A percentile compares a stretch with the other conserved stretches of the same genome.
Evolutionary conservation across 2,888 invertebrate genomes (phyloP).

Genomic region (Thysanoteuthis rhombus): DNA sequence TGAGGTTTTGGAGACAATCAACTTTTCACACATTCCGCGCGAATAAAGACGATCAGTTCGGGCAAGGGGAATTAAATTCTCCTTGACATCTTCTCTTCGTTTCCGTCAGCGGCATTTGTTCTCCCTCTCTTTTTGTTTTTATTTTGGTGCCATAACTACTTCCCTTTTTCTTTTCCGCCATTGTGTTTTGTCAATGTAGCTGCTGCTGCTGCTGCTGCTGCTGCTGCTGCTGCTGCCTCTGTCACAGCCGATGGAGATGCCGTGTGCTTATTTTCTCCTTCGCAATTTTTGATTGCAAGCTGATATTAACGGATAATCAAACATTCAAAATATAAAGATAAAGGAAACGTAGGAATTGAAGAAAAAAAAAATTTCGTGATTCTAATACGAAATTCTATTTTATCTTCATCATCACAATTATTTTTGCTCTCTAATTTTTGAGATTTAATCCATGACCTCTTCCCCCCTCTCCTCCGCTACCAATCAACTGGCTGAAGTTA

Average conservation of each 20-base stretch:
- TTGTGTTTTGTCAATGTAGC: too few species aligned
- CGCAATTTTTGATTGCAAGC: neutral
- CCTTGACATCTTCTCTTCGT: neutral
- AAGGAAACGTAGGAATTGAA: neutral
- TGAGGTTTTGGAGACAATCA: neutral
- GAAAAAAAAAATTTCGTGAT: neutral
- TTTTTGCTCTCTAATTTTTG: neutral
- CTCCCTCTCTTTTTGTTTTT: neutral
- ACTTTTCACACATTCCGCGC: neutral
- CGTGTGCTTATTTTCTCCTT: neutral
- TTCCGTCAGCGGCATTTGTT: neutral
- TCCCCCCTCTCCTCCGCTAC: neutral
- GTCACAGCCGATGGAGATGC: neutral
- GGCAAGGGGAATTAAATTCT: neutral
- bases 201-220: neutral
- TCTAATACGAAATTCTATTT: neutral
- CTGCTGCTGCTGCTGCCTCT: neutral
- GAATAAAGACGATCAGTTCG: neutral
- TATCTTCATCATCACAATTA: constrained; percentile 12
- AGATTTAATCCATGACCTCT: neutral
- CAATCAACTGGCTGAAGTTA: neutral
- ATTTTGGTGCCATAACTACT: neutral
- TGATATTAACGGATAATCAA: neutral
- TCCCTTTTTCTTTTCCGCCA: too few species aligned
- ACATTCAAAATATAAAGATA: neutral